These are phyloP conservation scores for Netelia inedita DNA, from an alignment of 2,888 invertebrate genomes.

Conservation along the genomic window DNA sequence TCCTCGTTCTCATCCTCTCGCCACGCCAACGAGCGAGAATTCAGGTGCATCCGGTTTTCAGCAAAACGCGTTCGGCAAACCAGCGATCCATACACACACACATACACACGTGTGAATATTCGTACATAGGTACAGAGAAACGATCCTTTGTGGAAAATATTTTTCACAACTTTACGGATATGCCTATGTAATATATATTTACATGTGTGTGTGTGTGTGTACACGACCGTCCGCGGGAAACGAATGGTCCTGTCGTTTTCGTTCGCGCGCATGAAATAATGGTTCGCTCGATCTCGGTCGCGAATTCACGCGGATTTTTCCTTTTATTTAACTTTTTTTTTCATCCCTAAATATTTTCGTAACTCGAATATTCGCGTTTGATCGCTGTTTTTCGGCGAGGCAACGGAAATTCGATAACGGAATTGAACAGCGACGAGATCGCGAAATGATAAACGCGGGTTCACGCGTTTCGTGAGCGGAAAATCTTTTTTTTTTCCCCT, in stretches of 20 bases:
- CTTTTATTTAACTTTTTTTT: not conserved
- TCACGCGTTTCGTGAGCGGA: too few relatives aligned
- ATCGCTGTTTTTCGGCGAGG: too few relatives aligned
- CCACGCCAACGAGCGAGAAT: slow-evolving; percentile 9
- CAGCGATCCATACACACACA: slow-evolving; percentile 23
- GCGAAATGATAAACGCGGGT: too few relatives aligned
- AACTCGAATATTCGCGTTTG: too few relatives aligned
- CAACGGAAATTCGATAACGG: too few relatives aligned
- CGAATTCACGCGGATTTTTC: slow-evolving; percentile 3
- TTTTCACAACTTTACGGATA: not conserved
- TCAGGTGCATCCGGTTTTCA: slow-evolving; percentile 36
- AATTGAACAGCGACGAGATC: too few relatives aligned
- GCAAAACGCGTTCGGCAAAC: not conserved
- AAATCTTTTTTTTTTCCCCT: too few relatives aligned
- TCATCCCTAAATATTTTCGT: not conserved
- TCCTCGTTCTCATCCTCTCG: too few relatives aligned
- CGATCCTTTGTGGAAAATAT: slow-evolving; percentile 28
- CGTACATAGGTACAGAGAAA: slow-evolving; percentile 9
- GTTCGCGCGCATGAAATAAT: slow-evolving; percentile 28
- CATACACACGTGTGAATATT: not conserved
- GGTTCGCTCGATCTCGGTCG: slow-evolving; percentile 10
- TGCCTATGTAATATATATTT: not conserved
- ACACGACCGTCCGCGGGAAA: slow-evolving; percentile 27
- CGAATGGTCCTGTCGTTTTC: slow-evolving; percentile 41
- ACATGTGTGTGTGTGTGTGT: not conserved